Percentiles rank a stretch among this genome's conserved stretches.
Conservation (phyloP, 2,113 vertebrate genomes). For the Hyla sarda region DNA sequence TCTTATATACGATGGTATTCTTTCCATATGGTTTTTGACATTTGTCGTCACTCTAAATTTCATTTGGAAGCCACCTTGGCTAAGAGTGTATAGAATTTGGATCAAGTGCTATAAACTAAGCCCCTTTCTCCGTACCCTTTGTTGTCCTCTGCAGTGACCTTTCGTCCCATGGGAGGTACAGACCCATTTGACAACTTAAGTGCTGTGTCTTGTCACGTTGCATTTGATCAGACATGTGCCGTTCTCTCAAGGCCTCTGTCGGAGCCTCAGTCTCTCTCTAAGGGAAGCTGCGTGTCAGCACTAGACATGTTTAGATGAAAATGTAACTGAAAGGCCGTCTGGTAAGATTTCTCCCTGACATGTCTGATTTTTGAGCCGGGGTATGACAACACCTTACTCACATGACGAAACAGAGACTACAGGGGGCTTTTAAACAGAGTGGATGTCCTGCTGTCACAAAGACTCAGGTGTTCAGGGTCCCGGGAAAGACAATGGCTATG, state of each 20-base stretch:
- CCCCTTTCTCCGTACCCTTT: slow-evolving; percentile 35
- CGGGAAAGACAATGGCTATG: slow-evolving; percentile 6
- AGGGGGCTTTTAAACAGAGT: slow-evolving; percentile 51
- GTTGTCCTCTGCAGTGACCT: slow-evolving; percentile 30
- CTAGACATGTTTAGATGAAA: slow-evolving; percentile 66
- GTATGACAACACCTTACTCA: slow-evolving; percentile 40
- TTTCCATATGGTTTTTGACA: background rate
- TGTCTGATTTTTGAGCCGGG: slow-evolving; percentile 63
- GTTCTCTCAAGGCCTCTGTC: slow-evolving; percentile 70
- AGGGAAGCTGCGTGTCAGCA: slow-evolving; percentile 67
- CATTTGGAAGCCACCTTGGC: background rate
- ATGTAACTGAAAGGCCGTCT: slow-evolving; percentile 69
- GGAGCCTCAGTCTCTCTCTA: slow-evolving; percentile 70
- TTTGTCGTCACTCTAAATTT: background rate
- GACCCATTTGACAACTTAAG: slow-evolving; percentile 85
- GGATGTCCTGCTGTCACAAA: slow-evolving; percentile 48
- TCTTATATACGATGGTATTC: background rate
- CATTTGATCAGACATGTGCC: slow-evolving; percentile 75
- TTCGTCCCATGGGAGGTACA: slow-evolving; percentile 77
- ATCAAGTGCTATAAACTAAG: background rate
- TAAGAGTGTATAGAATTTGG: background rate
- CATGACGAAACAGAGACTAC: slow-evolving; percentile 45
- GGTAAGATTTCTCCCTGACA: slow-evolving; percentile 65
- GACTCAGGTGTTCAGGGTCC: slow-evolving; percentile 45
- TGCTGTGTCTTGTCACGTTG: slow-evolving; percentile 82